A percentile compares a stretch with the other conserved stretches of the same genome.
phyloP scores from a whole-genome alignment of 2,113 vertebrate species.

The Hippocampus guttulatus region DNA sequence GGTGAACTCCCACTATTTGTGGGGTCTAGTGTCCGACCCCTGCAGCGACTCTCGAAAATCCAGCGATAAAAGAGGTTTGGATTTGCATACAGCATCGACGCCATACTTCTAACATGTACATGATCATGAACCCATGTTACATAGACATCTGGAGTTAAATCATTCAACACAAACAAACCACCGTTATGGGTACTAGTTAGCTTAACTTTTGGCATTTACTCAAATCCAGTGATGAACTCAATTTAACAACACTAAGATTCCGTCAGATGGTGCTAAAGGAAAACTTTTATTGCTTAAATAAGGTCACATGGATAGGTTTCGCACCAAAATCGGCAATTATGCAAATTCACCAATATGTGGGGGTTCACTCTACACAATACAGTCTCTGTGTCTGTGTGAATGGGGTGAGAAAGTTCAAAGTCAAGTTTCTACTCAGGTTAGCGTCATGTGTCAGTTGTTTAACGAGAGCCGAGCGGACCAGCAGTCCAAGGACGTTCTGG shows the following conservation, averaged over 20 bases:
- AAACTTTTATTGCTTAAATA: too few species aligned
- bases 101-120: not conserved
- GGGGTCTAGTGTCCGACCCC: too few species aligned
- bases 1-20: not conserved
- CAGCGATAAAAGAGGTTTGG: not conserved
- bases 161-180: not conserved
- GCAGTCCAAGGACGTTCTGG: constrained; percentile 57
- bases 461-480: constrained; percentile 60
- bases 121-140: not conserved
- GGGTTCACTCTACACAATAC: not conserved
- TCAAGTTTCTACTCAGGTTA: constrained; percentile 60
- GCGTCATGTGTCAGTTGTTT: constrained; percentile 61
- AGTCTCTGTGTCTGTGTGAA: not conserved
- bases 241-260: not conserved
- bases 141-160: not conserved
- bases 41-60: too few species aligned
- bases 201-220: too few species aligned
- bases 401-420: not conserved
- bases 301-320: too few species aligned
- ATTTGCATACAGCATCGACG: not conserved
- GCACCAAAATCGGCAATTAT: too few species aligned
- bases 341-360: not conserved
- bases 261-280: not conserved
- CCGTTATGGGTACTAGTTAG: too few species aligned
- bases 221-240: not conserved